Evolutionary conservation across 2,888 invertebrate genomes (phyloP).

Genomic region (Pyrocoelia pectoralis): DNA sequence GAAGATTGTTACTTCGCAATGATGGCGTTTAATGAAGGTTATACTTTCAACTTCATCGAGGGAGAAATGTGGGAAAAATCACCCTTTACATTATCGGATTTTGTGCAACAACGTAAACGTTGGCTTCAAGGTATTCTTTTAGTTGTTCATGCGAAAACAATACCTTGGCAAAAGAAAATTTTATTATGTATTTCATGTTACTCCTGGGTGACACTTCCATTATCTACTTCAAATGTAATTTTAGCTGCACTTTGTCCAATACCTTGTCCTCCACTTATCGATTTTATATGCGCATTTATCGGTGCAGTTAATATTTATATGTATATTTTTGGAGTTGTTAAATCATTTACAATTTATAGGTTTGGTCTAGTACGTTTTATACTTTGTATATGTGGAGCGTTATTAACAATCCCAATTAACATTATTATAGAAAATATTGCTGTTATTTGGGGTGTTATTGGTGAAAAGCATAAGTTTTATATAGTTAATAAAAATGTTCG

Average conservation of each 20-base stretch:
- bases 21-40: slow-evolving; percentile 91
- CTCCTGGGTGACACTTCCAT: slow-evolving; percentile 94
- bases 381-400: slow-evolving; percentile 83
- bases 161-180: slow-evolving; percentile 81
- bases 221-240: slow-evolving; percentile 89
- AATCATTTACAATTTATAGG: slow-evolving; percentile 90
- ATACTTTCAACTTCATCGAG: slow-evolving; percentile 93
- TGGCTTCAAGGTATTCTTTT: slow-evolving; percentile 94
- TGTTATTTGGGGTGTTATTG: slow-evolving; percentile 92
- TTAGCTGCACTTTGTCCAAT: slow-evolving; percentile 88
- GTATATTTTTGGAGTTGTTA: slow-evolving; percentile 97
- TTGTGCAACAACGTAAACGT: slow-evolving; percentile 94
- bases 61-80: slow-evolving; percentile 99
- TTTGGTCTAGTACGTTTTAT: slow-evolving; percentile 82
- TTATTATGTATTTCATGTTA: slow-evolving; percentile 89
- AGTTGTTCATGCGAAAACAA: slow-evolving; percentile 86
- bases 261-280: slow-evolving; percentile 82
- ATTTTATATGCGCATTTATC: slow-evolving; percentile 88
- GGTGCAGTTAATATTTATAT: slow-evolving; percentile 96
- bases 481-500: slow-evolving; percentile 92
- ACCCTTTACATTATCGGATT: slow-evolving; percentile 94
- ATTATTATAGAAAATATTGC: slow-evolving; percentile 94
- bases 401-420: slow-evolving; percentile 93
- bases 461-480: slow-evolving; percentile 96
- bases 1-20: slow-evolving; percentile 98